Evolutionary conservation across 2,797 vertebrate species (phyloP), one percentile per base, ranked within the genome.

Genomic region (Propithecus perrieri): DNA sequence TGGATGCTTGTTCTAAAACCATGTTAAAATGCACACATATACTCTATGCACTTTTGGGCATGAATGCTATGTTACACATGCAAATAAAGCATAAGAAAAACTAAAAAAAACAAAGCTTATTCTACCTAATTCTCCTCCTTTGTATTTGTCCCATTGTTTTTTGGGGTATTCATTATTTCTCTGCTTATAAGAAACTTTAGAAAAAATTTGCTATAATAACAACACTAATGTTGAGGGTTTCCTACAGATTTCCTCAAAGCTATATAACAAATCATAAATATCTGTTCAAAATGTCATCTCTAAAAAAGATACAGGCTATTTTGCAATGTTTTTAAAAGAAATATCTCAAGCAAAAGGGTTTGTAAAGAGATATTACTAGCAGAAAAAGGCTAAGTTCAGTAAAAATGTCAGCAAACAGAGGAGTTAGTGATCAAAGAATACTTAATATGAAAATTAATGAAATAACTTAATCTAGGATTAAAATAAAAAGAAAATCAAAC

Each of bases 261-360:
- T 85, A 48, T 72, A 65, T 43, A 76, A 79, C 14, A 89, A 90
- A 85, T 79, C 53, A 80, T 35, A 92, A 53, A 50, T 61, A 43
- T 72, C 67, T 81, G 28, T 94, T 75, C n/a, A 86, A 86, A 74
- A 86, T 75, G 46, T 81, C n/a, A 53, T 53, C 12, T 75, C 46
- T 91, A 91, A 93, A 88, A 72, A 3, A 85, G 53, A 79, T 33
- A 79, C n/a, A 48, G 15, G 55, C 18, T 85, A 55, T 72, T 79
- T 80, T 71, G 80, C n/a, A 86, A 86, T 28, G 30, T 69, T 75
- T 83, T 85, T 20, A 85, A 91, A 91, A 90, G 59, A 74, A 87
- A 61, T 35, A 81, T 91, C 8, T 9, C 50, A 76, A 84, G 43
- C 10, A 61, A 87, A 63, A 83, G 30, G 1, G 43, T 86, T 46